Percentiles rank a stretch among this genome's conserved stretches.
phyloP scores from a whole-genome alignment of 2,888 invertebrate genomes.

The Dasysyrphus tricinctus region DNA sequence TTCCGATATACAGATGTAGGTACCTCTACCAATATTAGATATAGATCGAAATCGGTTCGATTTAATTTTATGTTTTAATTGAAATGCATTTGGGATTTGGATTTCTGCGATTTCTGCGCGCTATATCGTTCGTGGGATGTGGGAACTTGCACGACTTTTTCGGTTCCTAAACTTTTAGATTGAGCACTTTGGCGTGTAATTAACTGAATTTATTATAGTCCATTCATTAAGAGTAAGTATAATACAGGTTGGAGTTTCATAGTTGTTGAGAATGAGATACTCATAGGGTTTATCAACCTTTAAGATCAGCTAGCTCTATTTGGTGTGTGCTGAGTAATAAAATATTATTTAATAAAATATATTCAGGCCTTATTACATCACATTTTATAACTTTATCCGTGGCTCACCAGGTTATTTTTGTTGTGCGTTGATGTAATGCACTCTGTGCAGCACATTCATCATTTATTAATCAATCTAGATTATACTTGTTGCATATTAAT shows the following conservation, averaged over 20 bases:
- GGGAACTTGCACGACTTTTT: slow-evolving; percentile 34
- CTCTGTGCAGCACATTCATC: slow-evolving; percentile 28
- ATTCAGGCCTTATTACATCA: slow-evolving; percentile 16
- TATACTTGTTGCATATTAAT: slow-evolving; percentile 53
- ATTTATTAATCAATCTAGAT: slow-evolving; percentile 66
- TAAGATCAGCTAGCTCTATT: slow-evolving; percentile 11
- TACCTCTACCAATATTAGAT: not conserved
- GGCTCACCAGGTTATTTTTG: slow-evolving; percentile 3
- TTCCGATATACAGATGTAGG: slow-evolving; percentile 25
- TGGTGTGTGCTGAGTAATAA: slow-evolving; percentile 22
- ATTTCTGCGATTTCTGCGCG: not conserved
- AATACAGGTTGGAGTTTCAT: not conserved
- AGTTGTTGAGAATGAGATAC: not conserved
- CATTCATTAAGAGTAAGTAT: slow-evolving; percentile 19
- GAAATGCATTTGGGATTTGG: slow-evolving; percentile 56
- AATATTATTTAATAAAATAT: slow-evolving; percentile 25
- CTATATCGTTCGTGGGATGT: slow-evolving; percentile 35
- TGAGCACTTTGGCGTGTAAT: slow-evolving; percentile 19
- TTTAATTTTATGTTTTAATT: slow-evolving; percentile 57
- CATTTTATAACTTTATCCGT: not conserved
- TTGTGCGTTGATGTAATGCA: slow-evolving; percentile 1
- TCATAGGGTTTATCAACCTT: slow-evolving; percentile 22
- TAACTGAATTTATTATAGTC: slow-evolving; percentile 42
- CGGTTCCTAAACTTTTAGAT: slow-evolving; percentile 10
- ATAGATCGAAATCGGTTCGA: slow-evolving; percentile 56